Evolutionary conservation across 2,888 invertebrate species (phyloP), one percentile per base, ranked within the genome.

Genomic region (Tenthredo scrophulariae): DNA sequence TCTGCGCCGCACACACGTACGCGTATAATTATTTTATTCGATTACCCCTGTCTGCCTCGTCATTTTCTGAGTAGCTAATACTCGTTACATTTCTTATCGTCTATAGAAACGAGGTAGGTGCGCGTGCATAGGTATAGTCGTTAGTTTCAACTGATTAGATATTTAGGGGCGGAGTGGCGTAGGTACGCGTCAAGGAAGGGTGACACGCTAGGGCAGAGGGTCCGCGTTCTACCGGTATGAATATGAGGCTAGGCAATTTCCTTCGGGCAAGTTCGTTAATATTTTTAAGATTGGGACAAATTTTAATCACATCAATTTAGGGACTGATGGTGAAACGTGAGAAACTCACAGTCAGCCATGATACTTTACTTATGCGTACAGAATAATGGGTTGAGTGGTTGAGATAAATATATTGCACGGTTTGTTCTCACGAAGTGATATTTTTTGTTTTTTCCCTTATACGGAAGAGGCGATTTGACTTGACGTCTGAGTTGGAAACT

Each of bases 251-350:
- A 62, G 40, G 80, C 80, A 80, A 80, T 80, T 80, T 62, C 62
- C 80, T 80, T 29, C n/a, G 50, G 62, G 80, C 37, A 80, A 80
- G 33, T 80, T 80, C 62, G 62, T 80, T 80, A 80, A 65, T 80
- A 65, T 80, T 80, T 65, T 43, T 40, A 62, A 65, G 80, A 62
- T 58, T 40, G 80, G 58, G 62, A 26, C 26, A 80, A 80, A 62
- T 80, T 80, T 62, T 33, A 80, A 79, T 58, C 43, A 79, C 79
- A 15, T 26, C n/a, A 80, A 65, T 80, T 80, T 62, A 62, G 22
- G 62, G 37, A 26, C 9, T 50, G 77, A 77, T 37, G 29, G 33
- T 77, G 18, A 77, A 77, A 77, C 54, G 13, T 37, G 77, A 77
- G 77, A 33, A 50, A 74, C 67, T 67, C 18, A 33, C 13, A 67